These are phyloP conservation scores for Scarus forsteni DNA, from an alignment of 2,797 vertebrate species.

Conservation along the genomic window DNA sequence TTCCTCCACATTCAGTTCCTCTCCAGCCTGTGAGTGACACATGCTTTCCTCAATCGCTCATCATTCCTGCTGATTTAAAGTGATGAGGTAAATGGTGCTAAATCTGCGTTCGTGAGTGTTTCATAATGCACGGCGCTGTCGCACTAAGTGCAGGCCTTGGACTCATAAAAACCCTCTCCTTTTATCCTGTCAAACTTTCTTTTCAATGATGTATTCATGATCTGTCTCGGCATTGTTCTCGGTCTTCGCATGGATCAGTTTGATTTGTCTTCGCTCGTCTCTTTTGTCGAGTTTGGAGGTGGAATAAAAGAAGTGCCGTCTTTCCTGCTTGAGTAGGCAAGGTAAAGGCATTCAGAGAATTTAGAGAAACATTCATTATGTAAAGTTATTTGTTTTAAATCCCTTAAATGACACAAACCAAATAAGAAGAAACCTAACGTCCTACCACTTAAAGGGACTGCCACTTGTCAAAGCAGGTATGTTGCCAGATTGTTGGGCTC, in stretches of 20 bases:
- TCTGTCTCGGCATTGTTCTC: constrained; percentile 15
- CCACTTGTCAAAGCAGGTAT: no score
- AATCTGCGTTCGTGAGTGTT: constrained; percentile 30
- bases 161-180: constrained; percentile 19
- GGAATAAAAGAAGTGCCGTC: constrained; percentile 21
- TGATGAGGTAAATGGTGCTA: constrained; percentile 44
- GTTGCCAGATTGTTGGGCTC: no score
- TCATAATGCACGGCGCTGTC: constrained; percentile 15
- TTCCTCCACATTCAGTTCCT: constrained; percentile 24
- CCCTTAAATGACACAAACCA: neutral
- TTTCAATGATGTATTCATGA: constrained; percentile 28
- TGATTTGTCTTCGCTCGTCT: constrained; percentile 25
- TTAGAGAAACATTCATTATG: neutral
- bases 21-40: constrained; percentile 24
- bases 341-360: constrained; percentile 4
- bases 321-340: neutral
- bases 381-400: constrained; percentile 2
- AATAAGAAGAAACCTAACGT: no score
- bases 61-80: constrained; percentile 40
- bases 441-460: no score
- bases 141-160: constrained; percentile 41
- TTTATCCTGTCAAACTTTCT: constrained; percentile 46
- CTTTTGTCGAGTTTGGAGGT: constrained; percentile 40
- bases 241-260: constrained; percentile 39
- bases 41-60: constrained; percentile 29